Evolutionary conservation across 2,113 vertebrate species (phyloP).

Genomic region (Pelecanus crispus): DNA sequence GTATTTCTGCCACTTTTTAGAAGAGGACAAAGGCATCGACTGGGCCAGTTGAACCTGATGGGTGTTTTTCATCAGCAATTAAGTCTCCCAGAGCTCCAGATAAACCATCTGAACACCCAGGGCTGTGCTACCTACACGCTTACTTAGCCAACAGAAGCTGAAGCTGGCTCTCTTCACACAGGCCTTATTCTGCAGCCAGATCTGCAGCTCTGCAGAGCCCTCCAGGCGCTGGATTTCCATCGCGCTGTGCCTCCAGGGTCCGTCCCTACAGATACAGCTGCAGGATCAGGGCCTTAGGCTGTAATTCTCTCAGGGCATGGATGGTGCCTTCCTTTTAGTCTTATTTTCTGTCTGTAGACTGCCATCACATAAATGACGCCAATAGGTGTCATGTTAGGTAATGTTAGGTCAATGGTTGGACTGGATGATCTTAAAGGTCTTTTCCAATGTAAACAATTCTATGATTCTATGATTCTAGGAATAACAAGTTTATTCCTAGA

Average conservation of each 20-base stretch:
- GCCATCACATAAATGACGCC: background rate
- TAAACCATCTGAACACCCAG: background rate
- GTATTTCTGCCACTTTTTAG: background rate
- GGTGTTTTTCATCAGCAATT: background rate
- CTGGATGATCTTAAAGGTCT: no score
- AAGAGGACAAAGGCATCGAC: background rate
- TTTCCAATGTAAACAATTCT: no score
- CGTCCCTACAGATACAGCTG: background rate
- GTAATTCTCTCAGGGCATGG: background rate
- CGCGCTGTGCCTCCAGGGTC: rapidly evolving
- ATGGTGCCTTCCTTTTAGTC: background rate
- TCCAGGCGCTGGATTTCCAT: background rate
- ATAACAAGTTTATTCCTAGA: background rate
- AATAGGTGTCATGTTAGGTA: no score
- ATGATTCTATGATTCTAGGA: no score
- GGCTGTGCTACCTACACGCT: background rate
- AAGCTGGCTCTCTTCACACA: background rate
- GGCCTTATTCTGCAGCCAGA: background rate
- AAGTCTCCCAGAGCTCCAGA: background rate
- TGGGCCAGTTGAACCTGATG: background rate
- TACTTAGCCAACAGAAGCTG: background rate
- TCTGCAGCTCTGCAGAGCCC: background rate
- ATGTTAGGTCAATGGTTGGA: no score
- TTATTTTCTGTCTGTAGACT: background rate
- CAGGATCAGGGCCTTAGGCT: background rate